These are phyloP conservation scores for Drosophila azteca DNA, from an alignment of 1,140 invertebrate species.

Conservation along the genomic window DNA sequence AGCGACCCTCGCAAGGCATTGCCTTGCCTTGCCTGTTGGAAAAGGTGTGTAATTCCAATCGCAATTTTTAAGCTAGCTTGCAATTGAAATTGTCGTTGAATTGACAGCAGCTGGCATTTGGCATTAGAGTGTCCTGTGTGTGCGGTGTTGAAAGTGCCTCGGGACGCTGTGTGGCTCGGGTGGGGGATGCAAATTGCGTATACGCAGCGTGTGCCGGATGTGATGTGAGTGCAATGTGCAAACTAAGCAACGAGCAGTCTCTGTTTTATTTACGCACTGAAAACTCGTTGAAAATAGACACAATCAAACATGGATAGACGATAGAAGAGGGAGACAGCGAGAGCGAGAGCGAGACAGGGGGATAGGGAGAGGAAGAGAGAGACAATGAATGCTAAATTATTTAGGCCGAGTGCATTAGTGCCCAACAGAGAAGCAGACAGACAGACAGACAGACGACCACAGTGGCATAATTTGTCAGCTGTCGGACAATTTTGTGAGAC, in stretches of 20 bases:
- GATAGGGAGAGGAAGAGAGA: slow-evolving; percentile 24
- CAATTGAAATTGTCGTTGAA: slow-evolving; percentile 64
- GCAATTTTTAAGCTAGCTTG: slow-evolving; percentile 50
- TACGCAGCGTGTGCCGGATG: slow-evolving; percentile 52
- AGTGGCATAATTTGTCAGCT: slow-evolving; percentile 67
- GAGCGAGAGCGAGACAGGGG: slow-evolving; percentile 2
- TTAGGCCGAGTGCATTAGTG: slow-evolving; percentile 75
- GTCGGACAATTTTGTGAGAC: slow-evolving; percentile 62
- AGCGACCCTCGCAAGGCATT: not conserved
- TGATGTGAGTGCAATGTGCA: slow-evolving; percentile 27
- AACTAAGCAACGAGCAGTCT: slow-evolving; percentile 34
- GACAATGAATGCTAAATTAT: slow-evolving; percentile 68
- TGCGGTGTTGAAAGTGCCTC: slow-evolving; percentile 47
- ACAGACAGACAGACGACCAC: slow-evolving; percentile 1
- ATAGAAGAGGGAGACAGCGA: slow-evolving; percentile 10
- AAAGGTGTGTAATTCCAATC: slow-evolving; percentile 41
- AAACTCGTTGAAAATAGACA: slow-evolving; percentile 60
- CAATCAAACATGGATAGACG: not conserved
- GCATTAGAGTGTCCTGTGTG: slow-evolving; percentile 17
- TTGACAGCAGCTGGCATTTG: slow-evolving; percentile 55
- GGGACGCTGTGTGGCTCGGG: slow-evolving; percentile 30
- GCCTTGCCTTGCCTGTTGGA: slow-evolving; percentile 1
- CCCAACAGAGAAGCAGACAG: slow-evolving; percentile 25
- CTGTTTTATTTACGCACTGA: slow-evolving; percentile 69
- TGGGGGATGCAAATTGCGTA: slow-evolving; percentile 68